Evolutionary conservation across 2,113 vertebrate genomes (phyloP).

Genomic region (Protomyctophum bolini): DNA sequence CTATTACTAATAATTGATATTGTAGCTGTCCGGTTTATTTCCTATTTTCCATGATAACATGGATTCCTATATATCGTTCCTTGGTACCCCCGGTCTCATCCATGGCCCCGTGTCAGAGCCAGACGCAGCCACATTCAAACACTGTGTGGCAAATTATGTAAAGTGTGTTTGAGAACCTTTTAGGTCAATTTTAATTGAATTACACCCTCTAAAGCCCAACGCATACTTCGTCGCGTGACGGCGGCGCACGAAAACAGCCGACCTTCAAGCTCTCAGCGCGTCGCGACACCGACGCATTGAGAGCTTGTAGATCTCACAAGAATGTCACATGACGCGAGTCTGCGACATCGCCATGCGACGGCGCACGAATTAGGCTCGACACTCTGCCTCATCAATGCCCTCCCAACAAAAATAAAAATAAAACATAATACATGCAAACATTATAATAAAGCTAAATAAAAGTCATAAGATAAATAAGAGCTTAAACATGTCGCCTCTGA

Average conservation of each 20-base stretch:
- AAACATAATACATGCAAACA: slow-evolving; percentile 31
- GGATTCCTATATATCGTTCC: too few species aligned
- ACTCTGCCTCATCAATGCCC: not conserved
- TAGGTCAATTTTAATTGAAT: slow-evolving; percentile 10
- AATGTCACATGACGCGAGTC: too few species aligned
- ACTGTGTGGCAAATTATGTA: not conserved
- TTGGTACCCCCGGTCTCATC: too few species aligned
- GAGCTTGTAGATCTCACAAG: too few species aligned
- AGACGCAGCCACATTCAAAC: too few species aligned
- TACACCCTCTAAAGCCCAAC: not conserved
- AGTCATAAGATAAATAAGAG: slow-evolving; percentile 45
- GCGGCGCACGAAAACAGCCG: too few species aligned
- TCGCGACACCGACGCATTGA: too few species aligned
- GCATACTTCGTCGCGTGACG: too few species aligned
- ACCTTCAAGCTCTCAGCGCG: too few species aligned
- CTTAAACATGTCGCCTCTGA: slow-evolving; percentile 5
- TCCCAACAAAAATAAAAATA: slow-evolving; percentile 13
- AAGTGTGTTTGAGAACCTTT: not conserved
- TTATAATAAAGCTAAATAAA: slow-evolving; percentile 46
- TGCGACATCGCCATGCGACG: too few species aligned
- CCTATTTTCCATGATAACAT: not conserved
- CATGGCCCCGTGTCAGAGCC: too few species aligned
- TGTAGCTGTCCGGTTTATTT: not conserved
- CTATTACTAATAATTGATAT: too few species aligned
- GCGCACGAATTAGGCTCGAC: not conserved